Base-by-base conservation (phyloP, 2,888 invertebrate species). In the Amphipyra berbera region DNA sequence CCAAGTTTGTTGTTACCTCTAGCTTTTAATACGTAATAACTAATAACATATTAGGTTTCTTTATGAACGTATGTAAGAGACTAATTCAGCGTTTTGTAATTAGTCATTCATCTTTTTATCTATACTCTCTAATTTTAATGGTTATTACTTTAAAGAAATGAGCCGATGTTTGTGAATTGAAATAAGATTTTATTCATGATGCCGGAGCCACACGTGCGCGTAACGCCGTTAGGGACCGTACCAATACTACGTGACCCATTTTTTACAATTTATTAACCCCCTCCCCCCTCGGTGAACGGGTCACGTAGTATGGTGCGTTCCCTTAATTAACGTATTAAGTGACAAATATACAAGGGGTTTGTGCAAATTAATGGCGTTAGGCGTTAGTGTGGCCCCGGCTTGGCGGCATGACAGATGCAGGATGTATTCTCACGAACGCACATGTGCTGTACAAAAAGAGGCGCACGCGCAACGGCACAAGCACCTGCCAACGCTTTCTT, bases 401-500 rank as follows among this genome's bases (percentile, higher is more conserved):
- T n/a, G n/a, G n/a, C n/a, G n/a, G n/a, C n/a, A 61, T 53, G 42
- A 56, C 40, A 48, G 13, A 47, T 53, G 47, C 50, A 68, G 68
- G 44, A 48, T 62, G 6, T 30, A 27, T 50, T 58, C 38, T 54
- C 7, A 41, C 55, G 9, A 64, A 45, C 21, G 35, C 49, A 54
- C 41, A 53, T 21, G 21, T 21, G 21, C 9, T 33, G 6, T n/a
- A 45, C 0, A 52, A 59, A 53, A 56, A 55, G 33, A 35, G 15
- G 54, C 44, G 47, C 65, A n/a, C 13, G 59, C 55, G 27, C 10
- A n/a, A n/a, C n/a, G n/a, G n/a, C n/a, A n/a, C n/a, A 37, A 15
- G 2, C 46, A 46, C 53, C 71, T 54, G 66, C 38, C 42, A 44
- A 40, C 70, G 13, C 46, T 67, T 53, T 62, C 71, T 65, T 71